Evolutionary conservation across 2,888 invertebrate species (phyloP), one percentile per base, ranked within the genome.

Genomic region (Drosophila anomelani): DNA sequence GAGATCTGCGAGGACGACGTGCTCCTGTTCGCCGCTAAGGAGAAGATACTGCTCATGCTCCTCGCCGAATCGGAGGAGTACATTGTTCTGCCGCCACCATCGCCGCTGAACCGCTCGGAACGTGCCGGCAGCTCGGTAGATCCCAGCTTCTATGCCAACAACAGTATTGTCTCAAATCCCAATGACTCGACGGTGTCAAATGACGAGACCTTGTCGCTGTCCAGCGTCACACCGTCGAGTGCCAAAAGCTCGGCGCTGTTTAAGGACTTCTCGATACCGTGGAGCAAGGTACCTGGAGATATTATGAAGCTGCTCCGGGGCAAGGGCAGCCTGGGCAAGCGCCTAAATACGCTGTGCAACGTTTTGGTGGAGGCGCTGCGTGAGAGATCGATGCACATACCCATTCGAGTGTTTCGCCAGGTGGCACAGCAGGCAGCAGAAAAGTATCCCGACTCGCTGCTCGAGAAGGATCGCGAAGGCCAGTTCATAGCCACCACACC

Each of bases 401-500:
- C 85, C 9, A 53, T 61, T 2, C 61, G 85, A 6, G 88, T 90
- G 4, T 84, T 90, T 51, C 87, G 90, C 3, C 85, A 85, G 23
- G 89, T 85, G 9, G 85, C 85, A 4, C 85, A 87, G 38, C 89
- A 90, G 54, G 85, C 90, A 8, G 77, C 90, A 3, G 85, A 85
- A 53, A 85, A 81, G 49, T 85, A 90, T 55, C 85, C 85, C 0
- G 85, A 90, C 12, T 86, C 85, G 9, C 55, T 85, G 59, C 61
- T 84, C 4, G 89, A 85, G 38, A 90, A 90, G 72, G 90, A 85
- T 73, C 85, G 90, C 0, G 90, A 90, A 20, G 90, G 85, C 3
- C 85, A 85, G 54, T 71, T 84, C 26, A 86, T 85, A 51, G 88
- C 89, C 43, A 81, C 85, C 17, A 81, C 87, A n/a, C 89, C 85